Conservation (phyloP, 2,113 vertebrate genomes). For the Notarius quadriscutis region DNA sequence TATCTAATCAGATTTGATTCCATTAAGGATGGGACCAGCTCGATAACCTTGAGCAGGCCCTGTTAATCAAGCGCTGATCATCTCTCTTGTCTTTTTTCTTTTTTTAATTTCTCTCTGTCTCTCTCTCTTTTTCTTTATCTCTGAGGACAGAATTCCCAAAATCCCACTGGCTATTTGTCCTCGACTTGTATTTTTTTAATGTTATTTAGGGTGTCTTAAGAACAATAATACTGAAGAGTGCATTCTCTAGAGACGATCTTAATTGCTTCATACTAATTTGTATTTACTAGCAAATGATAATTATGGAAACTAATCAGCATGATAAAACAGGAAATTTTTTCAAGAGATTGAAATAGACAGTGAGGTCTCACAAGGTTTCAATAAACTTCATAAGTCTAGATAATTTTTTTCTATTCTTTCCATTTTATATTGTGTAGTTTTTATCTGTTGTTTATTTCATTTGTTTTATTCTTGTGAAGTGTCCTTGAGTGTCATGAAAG, state of each 20-base stretch:
- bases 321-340: background rate
- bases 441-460: too few relatives aligned
- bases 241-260: background rate
- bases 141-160: background rate
- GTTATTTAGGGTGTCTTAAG: slow-evolving; percentile 4
- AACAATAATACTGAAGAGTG: background rate
- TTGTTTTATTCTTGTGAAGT: too few relatives aligned
- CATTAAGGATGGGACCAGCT: slow-evolving; percentile 60
- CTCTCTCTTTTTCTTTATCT: background rate
- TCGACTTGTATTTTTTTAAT: background rate
- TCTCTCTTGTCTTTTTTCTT: slow-evolving; percentile 22
- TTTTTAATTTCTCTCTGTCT: slow-evolving; percentile 18
- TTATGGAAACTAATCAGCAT: background rate
- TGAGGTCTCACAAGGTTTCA: background rate
- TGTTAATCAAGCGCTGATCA: slow-evolving; percentile 67
- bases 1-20: slow-evolving; percentile 71
- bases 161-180: slow-evolving; percentile 35
- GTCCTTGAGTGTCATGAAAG: too few relatives aligned
- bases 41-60: slow-evolving; percentile 66
- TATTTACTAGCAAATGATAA: slow-evolving; percentile 1
- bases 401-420: too few relatives aligned
- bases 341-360: background rate
- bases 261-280: slow-evolving; percentile 3
- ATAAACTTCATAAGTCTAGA: background rate
- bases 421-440: too few relatives aligned